Conservation (phyloP, 2,888 invertebrate genomes). For the Arenicola marina region DNA sequence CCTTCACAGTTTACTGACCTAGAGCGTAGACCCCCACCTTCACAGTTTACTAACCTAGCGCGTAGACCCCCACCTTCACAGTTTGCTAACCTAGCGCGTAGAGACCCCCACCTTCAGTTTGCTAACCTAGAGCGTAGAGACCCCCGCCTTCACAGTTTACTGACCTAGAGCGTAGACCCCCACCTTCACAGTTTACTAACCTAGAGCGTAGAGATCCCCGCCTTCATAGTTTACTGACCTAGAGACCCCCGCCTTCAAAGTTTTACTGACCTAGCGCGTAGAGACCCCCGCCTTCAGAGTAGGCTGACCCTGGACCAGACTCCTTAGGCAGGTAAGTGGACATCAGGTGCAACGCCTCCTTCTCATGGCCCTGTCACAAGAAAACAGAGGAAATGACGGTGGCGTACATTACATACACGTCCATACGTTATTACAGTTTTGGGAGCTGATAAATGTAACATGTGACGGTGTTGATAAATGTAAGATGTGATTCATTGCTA, state of each 20-base stretch:
- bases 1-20: constrained; percentile 69
- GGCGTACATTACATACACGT: too few relatives aligned
- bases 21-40: too few relatives aligned
- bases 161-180: constrained; percentile 72
- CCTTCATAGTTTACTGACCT: constrained; percentile 69
- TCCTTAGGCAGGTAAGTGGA: constrained; percentile 98
- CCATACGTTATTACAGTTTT: too few relatives aligned
- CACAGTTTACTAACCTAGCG: constrained; percentile 71
- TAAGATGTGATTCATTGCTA: too few relatives aligned
- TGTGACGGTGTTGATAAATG: too few relatives aligned
- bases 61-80: constrained; percentile 71
- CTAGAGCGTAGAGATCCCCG: constrained; percentile 78
- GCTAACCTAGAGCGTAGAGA: constrained; percentile 76
- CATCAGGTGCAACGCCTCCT: constrained; percentile 95
- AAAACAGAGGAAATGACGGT: too few relatives aligned
- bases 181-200: too few relatives aligned
- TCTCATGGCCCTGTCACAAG: constrained; percentile 80
- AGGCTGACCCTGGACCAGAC: constrained; percentile 74
- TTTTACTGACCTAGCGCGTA: constrained; percentile 74
- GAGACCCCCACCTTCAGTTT: too few relatives aligned
- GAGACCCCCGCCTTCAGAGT: constrained; percentile 66
- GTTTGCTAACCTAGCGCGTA: constrained; percentile 68
- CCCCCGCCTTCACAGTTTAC: constrained; percentile 66
- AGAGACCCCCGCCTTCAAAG: constrained; percentile 79
- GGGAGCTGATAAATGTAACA: too few relatives aligned